Evolutionary conservation across 1,140 invertebrate species (phyloP), one percentile per base, ranked within the genome.

Genomic region (Euglossa dilemma): DNA sequence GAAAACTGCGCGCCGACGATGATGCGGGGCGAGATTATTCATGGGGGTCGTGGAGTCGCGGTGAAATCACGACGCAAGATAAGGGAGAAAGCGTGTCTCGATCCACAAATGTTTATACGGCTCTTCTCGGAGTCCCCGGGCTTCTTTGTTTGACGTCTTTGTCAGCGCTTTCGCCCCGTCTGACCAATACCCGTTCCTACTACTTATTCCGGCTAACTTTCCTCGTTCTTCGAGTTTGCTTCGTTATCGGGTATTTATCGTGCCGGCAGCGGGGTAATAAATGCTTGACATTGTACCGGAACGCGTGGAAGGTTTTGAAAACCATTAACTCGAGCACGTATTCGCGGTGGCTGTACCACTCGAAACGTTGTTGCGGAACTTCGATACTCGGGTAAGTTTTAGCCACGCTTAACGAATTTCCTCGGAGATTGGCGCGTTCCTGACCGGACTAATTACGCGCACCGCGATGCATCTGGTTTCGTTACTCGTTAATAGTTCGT

Each of bases 161-260:
- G 61, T 52, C 43, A 57, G 56, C 63, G n/a, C 18, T 66, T 81
- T 57, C 20, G 18, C 43, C 25, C 5, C 14, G 61, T 20, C 61
- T 67, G 80, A 57, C 52, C 45, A 67, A 81, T 81, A 57, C 50
- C 63, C 63, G 23, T 25, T 47, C 67, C 6, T 81, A 75, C 80
- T 67, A 75, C 80, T 81, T 56, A 18, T n/a, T 11, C 52, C n/a
- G 4, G 11, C 9, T 11, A 61, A 23, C 12, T 25, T 18, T 0
- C 2, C 6, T 5, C 14, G 23, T 66, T n/a, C 5, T 7, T 18
- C 23, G 6, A 47, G 20, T 64, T 45, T 7, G 18, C 9, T 2
- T 14, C 1, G 5, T 5, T n/a, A 23, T 25, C 52, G 25, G 16
- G 7, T 25, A 20, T 61, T 61, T 16, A 75, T n/a, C 64, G 64